phyloP scores from a whole-genome alignment of 2,113 vertebrate genomes.

The Microcebus lehilahytsara region DNA sequence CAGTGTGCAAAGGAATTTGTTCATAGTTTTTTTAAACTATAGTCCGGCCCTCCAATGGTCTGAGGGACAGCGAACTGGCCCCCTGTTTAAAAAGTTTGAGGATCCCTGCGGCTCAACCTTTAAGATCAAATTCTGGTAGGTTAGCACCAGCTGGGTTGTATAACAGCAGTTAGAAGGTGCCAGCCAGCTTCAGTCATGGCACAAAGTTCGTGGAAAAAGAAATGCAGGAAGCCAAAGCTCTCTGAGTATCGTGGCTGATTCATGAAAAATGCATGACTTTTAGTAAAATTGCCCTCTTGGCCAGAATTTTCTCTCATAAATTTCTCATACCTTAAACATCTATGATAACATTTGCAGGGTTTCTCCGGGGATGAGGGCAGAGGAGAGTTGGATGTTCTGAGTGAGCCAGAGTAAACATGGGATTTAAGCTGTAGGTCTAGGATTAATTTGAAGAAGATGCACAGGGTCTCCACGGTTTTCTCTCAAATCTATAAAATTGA shows the following conservation, averaged over 20 bases:
- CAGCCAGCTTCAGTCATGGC: not conserved
- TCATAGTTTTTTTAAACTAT: too few relatives aligned
- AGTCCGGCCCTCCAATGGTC: too few relatives aligned
- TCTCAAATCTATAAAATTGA: slow-evolving; percentile 68
- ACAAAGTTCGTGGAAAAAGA: not conserved
- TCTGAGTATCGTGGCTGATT: not conserved
- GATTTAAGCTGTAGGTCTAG: slow-evolving; percentile 58
- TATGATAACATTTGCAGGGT: not conserved
- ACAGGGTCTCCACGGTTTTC: slow-evolving; percentile 32
- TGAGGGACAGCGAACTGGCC: too few relatives aligned
- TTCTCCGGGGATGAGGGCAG: slow-evolving; percentile 25
- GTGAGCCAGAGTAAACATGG: slow-evolving; percentile 29
- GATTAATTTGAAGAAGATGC: slow-evolving; percentile 66
- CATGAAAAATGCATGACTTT: slow-evolving; percentile 53
- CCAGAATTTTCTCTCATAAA: not conserved
- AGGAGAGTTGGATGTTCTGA: not conserved
- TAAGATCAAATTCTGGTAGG: not conserved
- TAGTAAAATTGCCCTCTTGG: not conserved
- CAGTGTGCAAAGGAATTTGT: too few relatives aligned
- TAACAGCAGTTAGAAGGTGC: not conserved
- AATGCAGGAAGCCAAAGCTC: not conserved
- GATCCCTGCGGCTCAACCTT: too few relatives aligned
- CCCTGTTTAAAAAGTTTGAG: too few relatives aligned
- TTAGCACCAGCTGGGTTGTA: not conserved
- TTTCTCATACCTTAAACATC: not conserved